A percentile compares a stretch with the other conserved stretches of the same genome.
These are phyloP conservation scores for Phoenoteleia sp. DNA, from an alignment of 2,888 invertebrate genomes.

Conservation along the genomic window DNA sequence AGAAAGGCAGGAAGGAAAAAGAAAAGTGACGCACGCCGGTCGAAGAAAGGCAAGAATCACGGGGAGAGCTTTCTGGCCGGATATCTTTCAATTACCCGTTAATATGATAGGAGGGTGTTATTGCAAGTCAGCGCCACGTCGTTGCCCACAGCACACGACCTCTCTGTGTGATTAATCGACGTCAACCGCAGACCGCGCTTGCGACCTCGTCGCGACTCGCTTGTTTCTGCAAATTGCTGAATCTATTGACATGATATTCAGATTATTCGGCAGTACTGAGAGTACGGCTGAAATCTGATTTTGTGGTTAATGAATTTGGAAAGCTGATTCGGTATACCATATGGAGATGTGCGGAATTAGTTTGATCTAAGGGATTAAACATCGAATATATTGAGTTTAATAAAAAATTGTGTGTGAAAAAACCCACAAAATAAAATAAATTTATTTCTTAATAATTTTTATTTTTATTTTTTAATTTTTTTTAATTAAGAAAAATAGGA, in stretches of 20 bases:
- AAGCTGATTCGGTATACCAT: background rate
- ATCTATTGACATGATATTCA: slow-evolving; percentile 75
- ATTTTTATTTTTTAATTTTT: too few species aligned
- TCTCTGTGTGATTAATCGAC: slow-evolving; percentile 85
- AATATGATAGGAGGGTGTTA: slow-evolving; percentile 84
- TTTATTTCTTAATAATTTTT: too few species aligned
- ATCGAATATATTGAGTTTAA: too few species aligned
- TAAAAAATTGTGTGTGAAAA: too few species aligned
- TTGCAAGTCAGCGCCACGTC: slow-evolving; percentile 85
- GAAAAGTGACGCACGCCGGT: background rate
- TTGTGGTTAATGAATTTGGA: slow-evolving; percentile 30
- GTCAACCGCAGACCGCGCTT: slow-evolving; percentile 84
- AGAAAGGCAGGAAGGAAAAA: slow-evolving; percentile 25
- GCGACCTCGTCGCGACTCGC: slow-evolving; percentile 72
- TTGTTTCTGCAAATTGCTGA: slow-evolving; percentile 63
- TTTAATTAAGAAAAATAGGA: too few species aligned
- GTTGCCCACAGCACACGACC: slow-evolving; percentile 83
- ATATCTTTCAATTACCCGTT: slow-evolving; percentile 86
- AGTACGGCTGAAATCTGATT: slow-evolving; percentile 15
- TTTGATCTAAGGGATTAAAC: too few species aligned
- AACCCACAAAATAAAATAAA: too few species aligned
- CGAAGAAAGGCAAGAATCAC: slow-evolving; percentile 79
- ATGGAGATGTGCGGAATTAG: too few species aligned
- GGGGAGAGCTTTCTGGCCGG: slow-evolving; percentile 84
- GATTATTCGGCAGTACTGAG: slow-evolving; percentile 37